These are phyloP conservation scores for Polietes domitor DNA, from an alignment of 2,888 invertebrate species.

Conservation along the genomic window DNA sequence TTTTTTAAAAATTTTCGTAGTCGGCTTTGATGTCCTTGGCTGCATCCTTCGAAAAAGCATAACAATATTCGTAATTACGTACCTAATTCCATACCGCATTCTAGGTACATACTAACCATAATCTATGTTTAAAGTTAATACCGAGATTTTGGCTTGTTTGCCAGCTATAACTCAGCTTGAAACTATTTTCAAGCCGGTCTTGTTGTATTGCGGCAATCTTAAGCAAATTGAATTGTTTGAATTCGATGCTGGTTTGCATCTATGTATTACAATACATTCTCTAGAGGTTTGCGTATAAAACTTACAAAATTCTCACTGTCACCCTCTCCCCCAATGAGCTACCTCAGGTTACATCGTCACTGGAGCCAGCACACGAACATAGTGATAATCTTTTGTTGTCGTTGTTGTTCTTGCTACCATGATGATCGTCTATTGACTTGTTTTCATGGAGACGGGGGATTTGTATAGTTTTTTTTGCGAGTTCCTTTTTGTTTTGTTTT, in stretches of 20 bases:
- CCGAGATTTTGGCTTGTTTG: too few species aligned
- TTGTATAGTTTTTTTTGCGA: neutral
- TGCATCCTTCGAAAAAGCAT: too few species aligned
- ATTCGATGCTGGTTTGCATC: neutral
- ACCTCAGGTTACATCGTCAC: neutral
- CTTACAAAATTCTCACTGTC: neutral
- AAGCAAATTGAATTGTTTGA: neutral
- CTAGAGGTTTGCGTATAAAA: neutral
- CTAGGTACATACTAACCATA: too few species aligned
- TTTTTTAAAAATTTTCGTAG: too few species aligned
- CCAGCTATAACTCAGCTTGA: too few species aligned
- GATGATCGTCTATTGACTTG: neutral
- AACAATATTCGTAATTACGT: too few species aligned
- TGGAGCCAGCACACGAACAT: neutral
- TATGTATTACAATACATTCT: neutral
- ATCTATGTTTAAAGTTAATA: too few species aligned
- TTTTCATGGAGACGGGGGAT: neutral
- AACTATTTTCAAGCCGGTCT: neutral
- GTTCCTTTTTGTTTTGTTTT: neutral
- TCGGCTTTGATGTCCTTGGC: too few species aligned
- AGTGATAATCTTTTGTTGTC: neutral
- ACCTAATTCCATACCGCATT: too few species aligned
- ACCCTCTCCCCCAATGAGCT: too few species aligned
- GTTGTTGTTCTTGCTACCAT: too few species aligned
- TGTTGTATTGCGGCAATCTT: neutral